phyloP scores from a whole-genome alignment of 2,113 vertebrate genomes.

The Brachypteracias leptosomus region DNA sequence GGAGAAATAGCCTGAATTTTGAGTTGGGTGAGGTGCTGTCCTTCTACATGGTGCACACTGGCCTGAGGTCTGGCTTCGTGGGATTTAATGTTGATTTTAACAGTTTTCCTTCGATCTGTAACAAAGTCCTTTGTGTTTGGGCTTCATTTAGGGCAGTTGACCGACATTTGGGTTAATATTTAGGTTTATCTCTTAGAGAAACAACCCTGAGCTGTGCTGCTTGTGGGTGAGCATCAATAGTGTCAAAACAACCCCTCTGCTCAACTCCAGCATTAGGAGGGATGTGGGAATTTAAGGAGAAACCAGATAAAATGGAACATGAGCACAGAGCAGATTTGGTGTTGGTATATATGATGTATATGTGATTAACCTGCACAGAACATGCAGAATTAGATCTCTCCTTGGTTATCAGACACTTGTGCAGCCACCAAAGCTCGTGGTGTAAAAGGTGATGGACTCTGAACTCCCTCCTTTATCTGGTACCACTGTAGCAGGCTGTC shows the following conservation, averaged over 20 bases:
- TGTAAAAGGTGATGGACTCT: background rate
- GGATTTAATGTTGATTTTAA: background rate
- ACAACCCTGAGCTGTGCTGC: rapidly evolving
- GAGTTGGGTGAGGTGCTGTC: background rate
- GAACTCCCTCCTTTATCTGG: background rate
- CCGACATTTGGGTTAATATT: background rate
- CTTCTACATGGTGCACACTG: rapidly evolving
- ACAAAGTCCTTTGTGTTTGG: background rate
- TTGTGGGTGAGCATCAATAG: background rate
- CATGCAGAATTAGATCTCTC: background rate
- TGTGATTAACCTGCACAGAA: background rate
- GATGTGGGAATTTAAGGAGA: background rate
- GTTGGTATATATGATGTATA: too few relatives aligned
- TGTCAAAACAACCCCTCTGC: background rate
- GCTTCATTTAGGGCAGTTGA: background rate
- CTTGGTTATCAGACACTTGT: background rate
- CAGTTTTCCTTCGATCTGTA: background rate
- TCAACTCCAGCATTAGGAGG: too few relatives aligned
- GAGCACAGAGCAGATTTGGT: background rate
- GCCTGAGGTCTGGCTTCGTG: background rate
- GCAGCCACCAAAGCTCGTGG: background rate
- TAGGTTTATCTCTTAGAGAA: background rate
- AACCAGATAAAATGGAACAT: background rate
- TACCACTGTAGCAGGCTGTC: background rate
- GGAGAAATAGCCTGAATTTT: background rate